phyloP scores from a whole-genome alignment of 2,113 vertebrate genomes.

The Phyllopteryx taeniolatus region DNA sequence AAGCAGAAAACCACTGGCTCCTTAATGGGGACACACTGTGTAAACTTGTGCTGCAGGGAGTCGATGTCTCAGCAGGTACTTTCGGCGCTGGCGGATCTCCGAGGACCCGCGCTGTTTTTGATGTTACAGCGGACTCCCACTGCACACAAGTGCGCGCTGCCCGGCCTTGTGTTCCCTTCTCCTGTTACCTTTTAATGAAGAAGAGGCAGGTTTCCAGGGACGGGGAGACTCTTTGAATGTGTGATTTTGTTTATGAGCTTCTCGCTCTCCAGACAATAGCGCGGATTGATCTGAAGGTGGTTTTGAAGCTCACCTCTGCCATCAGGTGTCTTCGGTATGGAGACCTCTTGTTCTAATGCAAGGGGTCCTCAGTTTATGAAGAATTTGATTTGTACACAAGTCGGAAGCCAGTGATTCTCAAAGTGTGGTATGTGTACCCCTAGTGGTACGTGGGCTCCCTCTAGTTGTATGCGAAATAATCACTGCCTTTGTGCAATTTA shows the following conservation, averaged over 20 bases:
- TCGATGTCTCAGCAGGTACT: constrained; percentile 69
- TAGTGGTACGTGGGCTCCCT: too few species aligned
- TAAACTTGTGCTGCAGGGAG: neutral
- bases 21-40: too few species aligned
- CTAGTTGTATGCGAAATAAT: too few species aligned
- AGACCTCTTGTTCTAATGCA: constrained; percentile 18
- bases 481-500: too few species aligned
- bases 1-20: too few species aligned
- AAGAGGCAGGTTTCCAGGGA: constrained; percentile 43
- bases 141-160: constrained; percentile 21
- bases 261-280: constrained; percentile 13
- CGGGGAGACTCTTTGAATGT: constrained; percentile 13
- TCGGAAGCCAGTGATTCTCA: neutral
- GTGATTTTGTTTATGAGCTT: constrained; percentile 9
- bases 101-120: constrained; percentile 60
- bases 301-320: constrained; percentile 22
- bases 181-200: constrained; percentile 67
- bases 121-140: constrained; percentile 61
- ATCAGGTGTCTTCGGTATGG: constrained; percentile 19
- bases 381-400: neutral
- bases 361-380: neutral
- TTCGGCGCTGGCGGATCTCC: constrained; percentile 46
- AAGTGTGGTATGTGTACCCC: too few species aligned
- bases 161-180: constrained; percentile 48
- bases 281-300: constrained; percentile 27